phyloP scores from a whole-genome alignment of 2,113 vertebrate genomes.

The Elanus axillaris region DNA sequence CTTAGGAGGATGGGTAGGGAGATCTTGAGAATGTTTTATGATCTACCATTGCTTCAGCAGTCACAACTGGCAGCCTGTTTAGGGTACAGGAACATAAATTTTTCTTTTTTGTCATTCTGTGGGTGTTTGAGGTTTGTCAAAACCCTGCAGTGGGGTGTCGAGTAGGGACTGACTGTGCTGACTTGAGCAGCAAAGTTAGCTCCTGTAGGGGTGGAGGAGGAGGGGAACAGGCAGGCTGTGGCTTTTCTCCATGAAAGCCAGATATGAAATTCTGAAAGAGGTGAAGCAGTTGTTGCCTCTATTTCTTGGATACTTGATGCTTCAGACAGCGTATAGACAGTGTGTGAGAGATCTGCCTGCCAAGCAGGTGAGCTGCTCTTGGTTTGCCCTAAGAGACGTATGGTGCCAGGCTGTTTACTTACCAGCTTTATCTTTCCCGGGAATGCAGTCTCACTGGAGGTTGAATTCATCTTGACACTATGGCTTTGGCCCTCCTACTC shows the following conservation, averaged over 20 bases:
- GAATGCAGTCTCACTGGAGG: neutral
- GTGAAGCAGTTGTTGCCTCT: neutral
- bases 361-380: neutral
- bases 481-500: neutral
- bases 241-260: neutral
- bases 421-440: neutral
- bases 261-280: neutral
- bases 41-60: neutral
- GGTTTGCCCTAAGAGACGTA: neutral
- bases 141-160: neutral
- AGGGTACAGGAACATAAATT: accelerated
- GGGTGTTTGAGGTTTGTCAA: neutral
- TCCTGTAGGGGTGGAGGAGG: neutral
- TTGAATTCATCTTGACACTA: neutral
- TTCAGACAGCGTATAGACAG: neutral
- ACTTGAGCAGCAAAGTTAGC: neutral
- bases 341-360: neutral
- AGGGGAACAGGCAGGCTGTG: neutral
- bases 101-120: neutral
- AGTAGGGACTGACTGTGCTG: neutral
- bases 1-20: neutral
- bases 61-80: accelerated
- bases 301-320: neutral
- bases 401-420: neutral
- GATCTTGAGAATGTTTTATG: neutral